Conservation (phyloP, 2,797 vertebrate genomes). For the Anolis apletophallus region DNA sequence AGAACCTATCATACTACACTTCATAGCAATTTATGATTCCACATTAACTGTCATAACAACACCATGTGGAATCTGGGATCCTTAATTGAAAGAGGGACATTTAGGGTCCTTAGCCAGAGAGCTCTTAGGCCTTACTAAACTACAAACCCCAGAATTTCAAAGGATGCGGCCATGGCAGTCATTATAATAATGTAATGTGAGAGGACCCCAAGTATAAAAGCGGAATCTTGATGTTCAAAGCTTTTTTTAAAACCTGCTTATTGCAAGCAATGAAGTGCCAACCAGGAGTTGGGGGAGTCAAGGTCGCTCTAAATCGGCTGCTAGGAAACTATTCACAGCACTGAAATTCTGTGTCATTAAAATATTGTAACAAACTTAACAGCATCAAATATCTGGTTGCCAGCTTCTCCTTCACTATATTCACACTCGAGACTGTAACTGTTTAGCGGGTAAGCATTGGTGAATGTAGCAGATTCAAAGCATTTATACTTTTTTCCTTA, state of each 20-base stretch:
- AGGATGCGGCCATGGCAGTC: too few relatives aligned
- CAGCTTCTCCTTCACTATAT: constrained; percentile 59
- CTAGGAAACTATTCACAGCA: not conserved
- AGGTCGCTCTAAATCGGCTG: not conserved
- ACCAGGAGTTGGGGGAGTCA: not conserved
- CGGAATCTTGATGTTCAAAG: not conserved
- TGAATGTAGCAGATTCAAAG: constrained; percentile 39
- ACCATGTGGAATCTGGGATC: too few relatives aligned
- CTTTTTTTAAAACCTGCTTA: not conserved
- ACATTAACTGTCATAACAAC: too few relatives aligned
- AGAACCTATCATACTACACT: too few relatives aligned
- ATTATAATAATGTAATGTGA: not conserved
- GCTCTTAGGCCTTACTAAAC: too few relatives aligned
- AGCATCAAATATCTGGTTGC: constrained; percentile 28
- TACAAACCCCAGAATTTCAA: too few relatives aligned
- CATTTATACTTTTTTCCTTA: constrained; percentile 6
- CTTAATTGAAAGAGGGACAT: too few relatives aligned
- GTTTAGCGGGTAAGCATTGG: constrained; percentile 18
- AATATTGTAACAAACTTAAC: not conserved
- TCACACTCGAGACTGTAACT: constrained; percentile 50
- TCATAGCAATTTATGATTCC: too few relatives aligned
- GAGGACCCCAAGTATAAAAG: not conserved
- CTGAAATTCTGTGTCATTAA: not conserved
- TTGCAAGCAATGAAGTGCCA: constrained; percentile 2
- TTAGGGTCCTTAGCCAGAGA: too few relatives aligned